Conservation (phyloP, 2,797 vertebrate genomes). For the Poecile montanus region DNA sequence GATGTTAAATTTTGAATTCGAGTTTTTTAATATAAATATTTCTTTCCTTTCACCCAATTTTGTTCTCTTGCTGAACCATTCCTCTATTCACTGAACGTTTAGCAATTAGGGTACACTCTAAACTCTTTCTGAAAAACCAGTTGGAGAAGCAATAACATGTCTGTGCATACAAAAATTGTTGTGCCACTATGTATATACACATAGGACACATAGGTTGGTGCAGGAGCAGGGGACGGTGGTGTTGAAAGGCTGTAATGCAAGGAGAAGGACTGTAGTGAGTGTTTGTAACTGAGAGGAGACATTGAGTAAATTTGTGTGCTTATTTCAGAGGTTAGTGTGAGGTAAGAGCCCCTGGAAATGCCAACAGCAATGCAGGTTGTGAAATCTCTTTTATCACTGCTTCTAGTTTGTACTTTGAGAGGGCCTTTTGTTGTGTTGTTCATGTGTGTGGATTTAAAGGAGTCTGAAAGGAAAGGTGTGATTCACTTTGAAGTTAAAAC, state of each 20-base stretch:
- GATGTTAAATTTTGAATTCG: neutral
- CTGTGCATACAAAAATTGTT: neutral
- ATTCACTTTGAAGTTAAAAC: neutral
- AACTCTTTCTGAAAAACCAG: neutral
- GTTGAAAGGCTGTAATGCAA: neutral
- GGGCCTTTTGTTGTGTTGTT: neutral
- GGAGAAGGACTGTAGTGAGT: neutral
- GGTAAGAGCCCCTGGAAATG: constrained; percentile 45
- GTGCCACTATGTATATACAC: neutral
- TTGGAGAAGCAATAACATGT: neutral
- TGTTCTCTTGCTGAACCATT: neutral
- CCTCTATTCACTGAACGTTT: neutral
- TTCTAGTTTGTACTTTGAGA: neutral
- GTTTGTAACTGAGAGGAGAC: neutral
- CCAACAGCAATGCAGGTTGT: constrained; percentile 10
- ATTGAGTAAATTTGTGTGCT: constrained; percentile 50
- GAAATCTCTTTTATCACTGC: neutral
- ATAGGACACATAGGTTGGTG: accelerated
- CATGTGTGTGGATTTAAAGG: neutral
- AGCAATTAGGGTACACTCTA: neutral
- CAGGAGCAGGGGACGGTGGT: neutral
- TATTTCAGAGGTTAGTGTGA: constrained; percentile 42
- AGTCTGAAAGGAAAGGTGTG: neutral
- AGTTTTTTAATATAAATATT: neutral
- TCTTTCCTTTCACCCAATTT: neutral